These are phyloP conservation scores for Psophia crepitans DNA, from an alignment of 2,113 vertebrate genomes.

Conservation along the genomic window DNA sequence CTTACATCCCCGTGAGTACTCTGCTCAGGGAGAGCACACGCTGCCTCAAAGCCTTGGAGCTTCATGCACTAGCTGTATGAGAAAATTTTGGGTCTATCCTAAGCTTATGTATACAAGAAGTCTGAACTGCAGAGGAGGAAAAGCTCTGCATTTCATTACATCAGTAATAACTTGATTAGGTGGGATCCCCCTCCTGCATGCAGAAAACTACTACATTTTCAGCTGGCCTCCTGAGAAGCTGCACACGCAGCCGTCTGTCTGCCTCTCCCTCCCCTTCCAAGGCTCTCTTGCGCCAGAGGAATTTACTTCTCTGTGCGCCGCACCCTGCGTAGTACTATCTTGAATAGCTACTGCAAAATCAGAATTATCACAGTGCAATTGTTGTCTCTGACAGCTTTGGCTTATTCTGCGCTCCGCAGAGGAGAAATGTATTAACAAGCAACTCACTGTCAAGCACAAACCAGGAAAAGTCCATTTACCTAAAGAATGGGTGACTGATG, in stretches of 20 bases:
- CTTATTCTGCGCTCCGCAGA: background rate
- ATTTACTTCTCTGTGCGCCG: background rate
- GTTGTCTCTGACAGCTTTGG: background rate
- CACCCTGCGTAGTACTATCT: background rate
- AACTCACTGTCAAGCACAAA: background rate
- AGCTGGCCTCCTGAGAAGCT: background rate
- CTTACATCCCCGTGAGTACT: fast-evolving
- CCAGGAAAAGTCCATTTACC: constrained; percentile 66
- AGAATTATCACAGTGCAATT: background rate
- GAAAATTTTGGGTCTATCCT: background rate
- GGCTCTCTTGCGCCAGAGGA: background rate
- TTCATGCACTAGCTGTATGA: background rate
- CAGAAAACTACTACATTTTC: background rate
- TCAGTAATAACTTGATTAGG: background rate
- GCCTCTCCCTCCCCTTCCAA: background rate
- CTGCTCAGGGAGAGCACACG: background rate
- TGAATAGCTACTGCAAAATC: background rate
- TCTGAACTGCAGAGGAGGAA: background rate
- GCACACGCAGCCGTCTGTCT: background rate
- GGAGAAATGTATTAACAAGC: background rate
- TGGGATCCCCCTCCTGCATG: background rate
- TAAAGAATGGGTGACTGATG: constrained; percentile 88
- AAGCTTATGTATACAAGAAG: background rate
- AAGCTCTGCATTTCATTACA: background rate
- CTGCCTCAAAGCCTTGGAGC: background rate